Percentiles rank a stretch among this genome's conserved stretches.
Conservation (phyloP, 2,797 vertebrate species). For the Muscicapa comitata region DNA sequence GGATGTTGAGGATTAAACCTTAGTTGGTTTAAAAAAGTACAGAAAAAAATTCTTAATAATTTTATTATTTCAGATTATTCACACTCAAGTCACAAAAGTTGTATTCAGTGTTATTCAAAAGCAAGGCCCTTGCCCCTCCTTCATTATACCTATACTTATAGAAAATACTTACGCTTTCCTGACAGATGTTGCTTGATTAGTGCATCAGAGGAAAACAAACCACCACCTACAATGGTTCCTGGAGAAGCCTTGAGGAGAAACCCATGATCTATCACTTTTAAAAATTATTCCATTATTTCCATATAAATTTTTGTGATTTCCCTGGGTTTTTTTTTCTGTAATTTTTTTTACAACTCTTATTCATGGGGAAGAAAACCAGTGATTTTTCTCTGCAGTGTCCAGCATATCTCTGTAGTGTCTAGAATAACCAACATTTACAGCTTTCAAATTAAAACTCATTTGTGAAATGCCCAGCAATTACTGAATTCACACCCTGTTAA, state of each 20-base stretch:
- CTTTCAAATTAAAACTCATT: not conserved
- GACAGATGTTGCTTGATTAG: slow-evolving; percentile 60
- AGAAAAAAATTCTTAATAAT: not conserved
- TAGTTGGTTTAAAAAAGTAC: not conserved
- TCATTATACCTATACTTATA: not conserved
- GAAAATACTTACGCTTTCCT: slow-evolving; percentile 65
- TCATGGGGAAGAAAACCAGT: not conserved
- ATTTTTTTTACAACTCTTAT: not conserved
- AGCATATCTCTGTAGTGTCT: not conserved
- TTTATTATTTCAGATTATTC: not conserved
- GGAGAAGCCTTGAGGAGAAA: slow-evolving; percentile 61
- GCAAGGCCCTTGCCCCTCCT: not conserved
- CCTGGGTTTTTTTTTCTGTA: not conserved
- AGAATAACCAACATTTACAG: not conserved
- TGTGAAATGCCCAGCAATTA: not conserved
- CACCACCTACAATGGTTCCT: slow-evolving; percentile 58
- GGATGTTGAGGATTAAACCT: not conserved
- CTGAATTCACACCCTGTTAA: not conserved
- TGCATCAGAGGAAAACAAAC: slow-evolving; percentile 60
- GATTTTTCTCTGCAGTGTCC: not conserved
- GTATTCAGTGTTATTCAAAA: not conserved
- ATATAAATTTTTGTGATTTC: not conserved
- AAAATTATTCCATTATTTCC: not conserved
- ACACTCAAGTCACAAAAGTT: not conserved
- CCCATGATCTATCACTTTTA: not conserved